Percentiles rank a stretch among this genome's conserved stretches.
Evolutionary conservation across 2,113 vertebrate genomes (phyloP).

Genomic region (Grus americana): DNA sequence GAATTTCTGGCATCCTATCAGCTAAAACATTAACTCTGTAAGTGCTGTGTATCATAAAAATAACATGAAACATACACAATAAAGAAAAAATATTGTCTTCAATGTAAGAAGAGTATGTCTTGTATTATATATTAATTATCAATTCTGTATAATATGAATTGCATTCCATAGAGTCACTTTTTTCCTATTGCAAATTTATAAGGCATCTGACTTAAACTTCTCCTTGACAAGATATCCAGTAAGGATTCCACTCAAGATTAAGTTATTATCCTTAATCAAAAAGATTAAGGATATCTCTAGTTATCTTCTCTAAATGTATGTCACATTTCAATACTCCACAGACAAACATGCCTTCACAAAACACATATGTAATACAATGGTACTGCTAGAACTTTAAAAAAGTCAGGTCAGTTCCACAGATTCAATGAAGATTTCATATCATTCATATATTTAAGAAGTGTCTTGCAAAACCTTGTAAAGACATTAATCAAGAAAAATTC

Average conservation of each 20-base stretch:
- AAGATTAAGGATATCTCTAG: background rate
- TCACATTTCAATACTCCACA: background rate
- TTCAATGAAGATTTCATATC: background rate
- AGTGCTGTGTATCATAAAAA: background rate
- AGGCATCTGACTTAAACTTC: background rate
- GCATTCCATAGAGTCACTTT: background rate
- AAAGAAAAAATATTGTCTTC: background rate
- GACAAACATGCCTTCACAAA: background rate
- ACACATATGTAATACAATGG: accelerated
- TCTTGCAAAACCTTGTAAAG: background rate
- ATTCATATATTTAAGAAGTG: background rate
- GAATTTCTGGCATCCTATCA: background rate
- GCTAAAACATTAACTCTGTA: background rate
- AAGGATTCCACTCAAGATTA: background rate
- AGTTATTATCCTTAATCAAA: too few species aligned
- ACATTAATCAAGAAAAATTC: background rate
- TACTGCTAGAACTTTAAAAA: background rate
- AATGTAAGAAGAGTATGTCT: background rate
- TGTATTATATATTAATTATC: background rate
- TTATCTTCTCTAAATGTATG: background rate
- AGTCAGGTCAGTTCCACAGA: background rate
- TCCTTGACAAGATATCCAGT: background rate
- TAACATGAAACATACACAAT: background rate
- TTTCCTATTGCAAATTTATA: background rate
- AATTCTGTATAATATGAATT: background rate